phyloP scores from a whole-genome alignment of 2,113 vertebrate species.

The Ammospiza nelsoni region DNA sequence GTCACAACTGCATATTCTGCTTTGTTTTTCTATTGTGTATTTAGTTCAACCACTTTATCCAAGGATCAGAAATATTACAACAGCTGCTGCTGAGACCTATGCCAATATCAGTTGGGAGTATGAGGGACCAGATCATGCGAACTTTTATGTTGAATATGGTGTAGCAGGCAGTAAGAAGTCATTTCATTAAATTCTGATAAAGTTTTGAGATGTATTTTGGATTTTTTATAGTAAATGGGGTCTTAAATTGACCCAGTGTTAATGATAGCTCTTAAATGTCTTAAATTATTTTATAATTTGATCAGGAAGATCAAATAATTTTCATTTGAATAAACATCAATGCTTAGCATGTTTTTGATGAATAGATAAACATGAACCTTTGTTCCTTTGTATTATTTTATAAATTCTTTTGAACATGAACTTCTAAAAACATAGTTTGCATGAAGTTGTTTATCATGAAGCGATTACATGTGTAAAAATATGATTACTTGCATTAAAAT shows the following conservation, averaged over 20 bases:
- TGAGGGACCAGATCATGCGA: constrained; percentile 88
- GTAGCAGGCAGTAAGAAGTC: constrained; percentile 90
- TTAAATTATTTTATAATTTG: constrained; percentile 26
- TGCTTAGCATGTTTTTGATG: not conserved
- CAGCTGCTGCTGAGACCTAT: constrained; percentile 82
- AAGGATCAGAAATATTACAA: constrained; percentile 88
- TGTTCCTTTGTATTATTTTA: constrained; percentile 58
- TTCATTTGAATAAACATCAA: not conserved
- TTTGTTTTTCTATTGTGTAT: constrained; percentile 83
- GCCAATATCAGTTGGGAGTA: constrained; percentile 94
- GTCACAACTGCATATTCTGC: constrained; percentile 67
- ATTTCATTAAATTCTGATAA: constrained; percentile 67
- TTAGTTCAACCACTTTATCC: constrained; percentile 82
- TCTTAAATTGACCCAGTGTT: constrained; percentile 8
- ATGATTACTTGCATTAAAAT: not conserved
- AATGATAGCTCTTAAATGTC: constrained; percentile 4
- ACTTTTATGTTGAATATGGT: constrained; percentile 93
- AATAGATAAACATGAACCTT: constrained; percentile 12
- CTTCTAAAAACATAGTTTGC: not conserved
- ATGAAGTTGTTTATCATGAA: not conserved
- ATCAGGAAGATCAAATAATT: not conserved
- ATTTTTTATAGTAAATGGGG: constrained; percentile 7
- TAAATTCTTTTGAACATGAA: not conserved
- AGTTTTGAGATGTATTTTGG: constrained; percentile 51
- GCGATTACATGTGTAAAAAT: not conserved